Base-by-base conservation (phyloP, 1,140 invertebrate genomes). In the Zaprionus taronus region DNA sequence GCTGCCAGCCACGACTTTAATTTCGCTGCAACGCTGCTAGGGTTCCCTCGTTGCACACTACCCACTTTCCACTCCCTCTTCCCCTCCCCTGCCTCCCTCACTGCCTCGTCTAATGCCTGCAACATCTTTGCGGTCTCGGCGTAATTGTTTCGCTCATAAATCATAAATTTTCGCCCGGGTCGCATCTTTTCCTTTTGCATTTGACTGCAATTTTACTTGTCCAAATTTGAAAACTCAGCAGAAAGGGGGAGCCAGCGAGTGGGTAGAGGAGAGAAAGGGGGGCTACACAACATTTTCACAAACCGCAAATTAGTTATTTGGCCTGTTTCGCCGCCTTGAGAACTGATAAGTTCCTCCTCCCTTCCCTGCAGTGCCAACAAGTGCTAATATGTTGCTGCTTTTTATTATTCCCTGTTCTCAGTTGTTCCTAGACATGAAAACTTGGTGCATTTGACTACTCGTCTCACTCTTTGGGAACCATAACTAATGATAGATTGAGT, bases 61-160 rank as follows among this genome's bases (percentile, higher is more conserved):
- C 26, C 61, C 9, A 31, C 31, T 28, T 28, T 34, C 28, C 20
- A n/a, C 56, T 57, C 28, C 53, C 24, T 2, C 28, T 58, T 36
- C 51, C 15, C 34, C 28, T 55, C 53, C 81, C 64, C 51, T 51
- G 56, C 66, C 62, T 49, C 62, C 63, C 44, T 51, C 56, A 62
- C 22, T 41, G 44, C 41, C 34, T 56, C n/a, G 79, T 76, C 83
- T 85, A 62, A 58, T 77, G 84, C 73, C 78, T 78, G 83, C 81
- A 81, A 89, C 85, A 87, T 89, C 84, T 90, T 76, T 67, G 71
- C 57, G 69, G 70, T 66, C 63, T 77, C 63, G 56, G 64, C 81
- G 84, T 89, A 89, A 89, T 89, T 89, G 85, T 87, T 79, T 81
- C 34, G 72, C 62, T 84, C 84, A 89, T 89, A 89, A 89, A 89